Base-by-base conservation (phyloP, 2,113 vertebrate species). In the Notothenia rossii region DNA sequence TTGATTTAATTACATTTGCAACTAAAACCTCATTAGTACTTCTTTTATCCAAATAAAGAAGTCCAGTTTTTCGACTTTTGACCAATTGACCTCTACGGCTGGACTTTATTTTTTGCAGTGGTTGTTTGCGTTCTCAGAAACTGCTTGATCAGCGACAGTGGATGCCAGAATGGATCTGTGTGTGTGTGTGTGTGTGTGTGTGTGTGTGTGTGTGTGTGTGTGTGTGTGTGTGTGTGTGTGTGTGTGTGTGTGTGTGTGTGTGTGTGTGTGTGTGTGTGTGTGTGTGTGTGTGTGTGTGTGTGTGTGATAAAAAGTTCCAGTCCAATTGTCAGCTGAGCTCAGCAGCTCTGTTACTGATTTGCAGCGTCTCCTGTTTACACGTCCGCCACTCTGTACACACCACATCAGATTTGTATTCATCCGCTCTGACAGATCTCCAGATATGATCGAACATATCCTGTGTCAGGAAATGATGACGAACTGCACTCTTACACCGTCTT, bases 341-440 rank as follows among this genome's bases (percentile, higher is more conserved):
- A 88, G 88, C 86, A 77, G 72, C 75, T 79, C 69, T 75, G 89
- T 89, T 82, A 92, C 86, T 92, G 56, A 90, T 89, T 86, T 84
- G 81, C 82, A 75, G 11, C 6, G 15, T 72, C 72, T 83, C 74
- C 54, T 79, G 86, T 90, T 88, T 51, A 58, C 50, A 7, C 33
- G 53, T 77, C 40, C 18, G 25, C 17, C 14, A 6, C 76, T 75
- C 29, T 49, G 18, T 43, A 36, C 56, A 11, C 43, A 62, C 56
- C 63, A 72, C 43, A 76, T 22, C 71, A 8, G 36, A 36, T 54
- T 62, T 66, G 7, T 68, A 68, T 76, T 61, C 71, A 75, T 83
- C 72, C 56, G 29, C 71, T 82, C 7, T 45, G 72, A 55, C 61
- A 81, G 81, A 79, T 87, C 15, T 33, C 65, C 50, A 67, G 71